phyloP scores from a whole-genome alignment of 2,113 vertebrate genomes.

The Ceuthmochares aereus region DNA sequence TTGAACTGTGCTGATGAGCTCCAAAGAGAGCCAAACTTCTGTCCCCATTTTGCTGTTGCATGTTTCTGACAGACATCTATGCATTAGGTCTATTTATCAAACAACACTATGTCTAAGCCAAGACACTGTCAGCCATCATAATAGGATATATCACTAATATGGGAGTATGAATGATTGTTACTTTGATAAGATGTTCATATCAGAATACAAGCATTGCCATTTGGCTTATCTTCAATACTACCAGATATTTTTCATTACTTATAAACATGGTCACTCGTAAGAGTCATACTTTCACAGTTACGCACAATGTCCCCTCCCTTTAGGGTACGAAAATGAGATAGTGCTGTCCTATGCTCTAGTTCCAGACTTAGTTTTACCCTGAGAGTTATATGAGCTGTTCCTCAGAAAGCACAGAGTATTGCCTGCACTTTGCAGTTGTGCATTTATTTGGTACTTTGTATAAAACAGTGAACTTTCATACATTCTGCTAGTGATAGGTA shows the following conservation, averaged over 20 bases:
- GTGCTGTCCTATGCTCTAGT: not conserved
- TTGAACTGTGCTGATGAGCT: constrained; percentile 60
- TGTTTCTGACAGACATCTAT: constrained; percentile 41
- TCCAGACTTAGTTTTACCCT: not conserved
- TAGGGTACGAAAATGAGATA: not conserved
- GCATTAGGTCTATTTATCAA: constrained; percentile 65
- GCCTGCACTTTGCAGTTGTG: not conserved
- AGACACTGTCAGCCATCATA: constrained; percentile 29
- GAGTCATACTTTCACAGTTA: not conserved
- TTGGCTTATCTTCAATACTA: not conserved
- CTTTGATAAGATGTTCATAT: constrained; percentile 1
- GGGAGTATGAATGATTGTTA: constrained; percentile 8
- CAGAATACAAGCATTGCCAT: not conserved
- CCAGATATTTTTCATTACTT: not conserved
- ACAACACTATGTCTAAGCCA: constrained; percentile 57
- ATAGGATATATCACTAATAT: constrained; percentile 46
- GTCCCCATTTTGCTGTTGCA: constrained; percentile 38
- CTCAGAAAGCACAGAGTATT: not conserved
- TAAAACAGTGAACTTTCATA: not conserved
- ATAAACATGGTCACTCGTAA: not conserved
- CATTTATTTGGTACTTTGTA: not conserved
- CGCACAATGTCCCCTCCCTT: not conserved
- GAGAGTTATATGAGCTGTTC: not conserved
- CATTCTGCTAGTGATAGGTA: not conserved
- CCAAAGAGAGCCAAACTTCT: constrained; percentile 61